These are phyloP conservation scores for Pleuronectes platessa DNA, from an alignment of 2,113 vertebrate species.

Conservation along the genomic window DNA sequence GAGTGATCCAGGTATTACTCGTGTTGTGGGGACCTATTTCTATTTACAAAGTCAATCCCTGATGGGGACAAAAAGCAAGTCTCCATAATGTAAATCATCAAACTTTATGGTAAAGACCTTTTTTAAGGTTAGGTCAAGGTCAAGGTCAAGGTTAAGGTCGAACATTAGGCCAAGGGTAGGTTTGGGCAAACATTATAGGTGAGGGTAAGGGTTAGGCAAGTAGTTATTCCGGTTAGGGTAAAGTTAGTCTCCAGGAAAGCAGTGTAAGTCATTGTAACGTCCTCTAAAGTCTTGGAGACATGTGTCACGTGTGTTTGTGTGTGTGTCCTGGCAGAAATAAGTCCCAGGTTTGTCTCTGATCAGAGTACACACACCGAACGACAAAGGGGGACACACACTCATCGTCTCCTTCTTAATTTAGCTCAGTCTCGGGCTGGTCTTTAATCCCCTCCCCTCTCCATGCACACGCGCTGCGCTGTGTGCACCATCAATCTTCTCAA, in stretches of 20 bases:
- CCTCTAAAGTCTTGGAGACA: neutral
- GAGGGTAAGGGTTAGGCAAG: no score
- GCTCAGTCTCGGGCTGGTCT: slow-evolving; percentile 43
- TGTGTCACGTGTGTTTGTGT: neutral
- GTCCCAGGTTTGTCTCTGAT: slow-evolving; percentile 60
- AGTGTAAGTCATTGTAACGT: neutral
- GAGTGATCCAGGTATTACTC: no score
- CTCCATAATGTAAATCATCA: no score
- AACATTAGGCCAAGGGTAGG: neutral
- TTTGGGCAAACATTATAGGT: neutral
- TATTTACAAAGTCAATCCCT: no score
- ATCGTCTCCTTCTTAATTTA: slow-evolving; percentile 55
- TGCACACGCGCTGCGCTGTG: neutral
- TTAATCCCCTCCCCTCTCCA: slow-evolving; percentile 25
- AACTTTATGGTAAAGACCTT: no score
- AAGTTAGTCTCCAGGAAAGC: neutral
- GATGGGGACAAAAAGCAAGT: no score
- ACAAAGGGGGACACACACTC: slow-evolving; percentile 34
- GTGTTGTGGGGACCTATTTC: no score
- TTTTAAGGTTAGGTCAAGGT: no score
- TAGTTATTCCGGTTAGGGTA: no score
- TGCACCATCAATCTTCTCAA: slow-evolving; percentile 47
- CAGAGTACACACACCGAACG: slow-evolving; percentile 5
- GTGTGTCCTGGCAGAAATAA: slow-evolving; percentile 24
- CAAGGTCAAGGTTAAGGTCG: no score